Evolutionary conservation across 1,140 invertebrate species (phyloP).

Genomic region (Drosophila navojoa): DNA sequence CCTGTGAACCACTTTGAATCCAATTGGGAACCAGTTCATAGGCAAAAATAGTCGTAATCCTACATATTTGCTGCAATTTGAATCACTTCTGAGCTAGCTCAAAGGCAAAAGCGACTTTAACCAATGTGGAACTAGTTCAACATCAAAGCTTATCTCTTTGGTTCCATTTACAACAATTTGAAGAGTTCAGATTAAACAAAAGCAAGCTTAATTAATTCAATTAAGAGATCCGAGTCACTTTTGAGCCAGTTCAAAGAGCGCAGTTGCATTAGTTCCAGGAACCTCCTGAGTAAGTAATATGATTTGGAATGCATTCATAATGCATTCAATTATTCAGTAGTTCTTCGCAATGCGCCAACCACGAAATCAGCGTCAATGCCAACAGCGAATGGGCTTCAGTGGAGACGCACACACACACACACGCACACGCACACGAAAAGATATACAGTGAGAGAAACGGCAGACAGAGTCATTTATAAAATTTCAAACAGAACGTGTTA

Average conservation of each 20-base stretch:
- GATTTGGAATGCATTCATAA: conserved; percentile 37
- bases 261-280: conserved; percentile 4
- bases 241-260: background rate
- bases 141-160: too few relatives aligned
- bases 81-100: background rate
- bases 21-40: background rate
- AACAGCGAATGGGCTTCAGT: background rate
- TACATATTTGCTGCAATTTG: too few relatives aligned
- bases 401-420: background rate
- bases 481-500: conserved; percentile 94
- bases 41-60: too few relatives aligned
- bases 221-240: background rate
- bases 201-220: background rate
- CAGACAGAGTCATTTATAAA: conserved; percentile 76
- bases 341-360: conserved; percentile 18
- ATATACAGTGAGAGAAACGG: conserved; percentile 22
- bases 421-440: background rate
- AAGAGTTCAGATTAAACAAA: too few relatives aligned
- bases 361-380: conserved; percentile 31
- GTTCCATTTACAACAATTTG: too few relatives aligned
- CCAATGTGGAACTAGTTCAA: background rate
- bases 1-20: too few relatives aligned
- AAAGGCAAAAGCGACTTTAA: too few relatives aligned
- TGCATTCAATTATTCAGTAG: conserved; percentile 43
- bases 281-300: conserved; percentile 3